Conservation (phyloP, 1,140 invertebrate genomes). For the Papilio machaon region DNA sequence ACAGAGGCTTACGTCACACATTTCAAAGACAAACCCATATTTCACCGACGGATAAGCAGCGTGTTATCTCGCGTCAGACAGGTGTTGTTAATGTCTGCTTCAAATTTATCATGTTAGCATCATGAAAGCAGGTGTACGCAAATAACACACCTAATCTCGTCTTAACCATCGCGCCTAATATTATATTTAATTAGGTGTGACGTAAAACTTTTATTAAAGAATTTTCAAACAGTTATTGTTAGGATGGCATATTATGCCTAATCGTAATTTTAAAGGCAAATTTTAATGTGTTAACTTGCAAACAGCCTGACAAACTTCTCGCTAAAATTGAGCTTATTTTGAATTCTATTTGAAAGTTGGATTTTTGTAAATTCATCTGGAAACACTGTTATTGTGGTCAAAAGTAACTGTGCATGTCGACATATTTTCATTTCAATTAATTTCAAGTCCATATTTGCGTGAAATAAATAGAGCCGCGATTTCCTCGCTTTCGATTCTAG, state of each 20-base stretch:
- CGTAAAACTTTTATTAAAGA: not conserved
- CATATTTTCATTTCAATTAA: too few relatives aligned
- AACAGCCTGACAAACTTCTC: too few relatives aligned
- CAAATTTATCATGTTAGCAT: conserved; percentile 60
- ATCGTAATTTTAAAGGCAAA: too few relatives aligned
- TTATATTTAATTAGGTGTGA: conserved; percentile 11
- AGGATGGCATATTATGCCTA: too few relatives aligned
- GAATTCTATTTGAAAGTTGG: too few relatives aligned
- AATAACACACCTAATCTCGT: conserved; percentile 24
- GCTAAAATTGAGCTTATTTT: too few relatives aligned
- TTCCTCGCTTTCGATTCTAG: not conserved
- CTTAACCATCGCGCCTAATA: conserved; percentile 4
- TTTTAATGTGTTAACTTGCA: too few relatives aligned
- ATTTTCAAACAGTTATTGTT: not conserved
- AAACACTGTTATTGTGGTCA: too few relatives aligned
- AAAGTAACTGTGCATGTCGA: too few relatives aligned
- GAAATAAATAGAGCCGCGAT: not conserved
- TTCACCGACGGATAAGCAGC: conserved; percentile 71
- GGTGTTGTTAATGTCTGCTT: conserved; percentile 66
- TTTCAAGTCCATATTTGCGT: not conserved
- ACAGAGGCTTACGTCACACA: conserved; percentile 19
- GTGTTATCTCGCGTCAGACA: conserved; percentile 70
- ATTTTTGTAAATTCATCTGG: too few relatives aligned
- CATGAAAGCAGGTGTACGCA: conserved; percentile 31
- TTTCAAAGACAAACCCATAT: conserved; percentile 56